phyloP scores from a whole-genome alignment of 2,113 vertebrate genomes.

The Scartelaos histophorus region DNA sequence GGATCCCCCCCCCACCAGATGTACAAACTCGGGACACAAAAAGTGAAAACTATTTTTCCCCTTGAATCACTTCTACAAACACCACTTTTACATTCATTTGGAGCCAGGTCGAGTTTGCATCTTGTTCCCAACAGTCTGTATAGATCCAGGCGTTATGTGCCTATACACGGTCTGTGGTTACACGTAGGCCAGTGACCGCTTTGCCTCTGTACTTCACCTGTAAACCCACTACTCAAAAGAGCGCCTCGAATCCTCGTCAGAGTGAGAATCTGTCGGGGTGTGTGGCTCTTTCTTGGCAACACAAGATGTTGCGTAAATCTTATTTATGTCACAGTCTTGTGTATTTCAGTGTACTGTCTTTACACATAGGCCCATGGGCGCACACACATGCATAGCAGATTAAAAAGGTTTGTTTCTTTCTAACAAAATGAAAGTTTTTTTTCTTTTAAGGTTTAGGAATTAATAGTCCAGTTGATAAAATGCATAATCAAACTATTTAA shows the following conservation, averaged over 20 bases:
- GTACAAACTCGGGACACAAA: no score
- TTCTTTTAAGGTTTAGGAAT: background rate
- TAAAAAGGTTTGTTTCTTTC: background rate
- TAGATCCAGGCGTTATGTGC: no score
- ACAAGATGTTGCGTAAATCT: constrained; percentile 5
- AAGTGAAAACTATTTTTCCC: no score
- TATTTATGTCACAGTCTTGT: background rate
- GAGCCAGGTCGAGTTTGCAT: no score
- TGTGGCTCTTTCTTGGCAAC: background rate
- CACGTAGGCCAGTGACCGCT: no score
- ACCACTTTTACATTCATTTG: no score
- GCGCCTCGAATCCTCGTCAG: background rate
- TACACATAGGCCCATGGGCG: background rate
- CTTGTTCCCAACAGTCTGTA: no score
- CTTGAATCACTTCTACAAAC: no score
- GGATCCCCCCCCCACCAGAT: no score
- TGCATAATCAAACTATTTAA: background rate
- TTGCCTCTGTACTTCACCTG: no score
- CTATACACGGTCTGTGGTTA: no score
- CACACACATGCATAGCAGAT: background rate
- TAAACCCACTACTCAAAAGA: no score
- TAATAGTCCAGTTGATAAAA: background rate
- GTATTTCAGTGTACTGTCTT: background rate
- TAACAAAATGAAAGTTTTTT: background rate
- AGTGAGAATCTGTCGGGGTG: constrained; percentile 32